Base-by-base conservation (phyloP, 2,888 invertebrate genomes). In the Polydrusus tereticollis region DNA sequence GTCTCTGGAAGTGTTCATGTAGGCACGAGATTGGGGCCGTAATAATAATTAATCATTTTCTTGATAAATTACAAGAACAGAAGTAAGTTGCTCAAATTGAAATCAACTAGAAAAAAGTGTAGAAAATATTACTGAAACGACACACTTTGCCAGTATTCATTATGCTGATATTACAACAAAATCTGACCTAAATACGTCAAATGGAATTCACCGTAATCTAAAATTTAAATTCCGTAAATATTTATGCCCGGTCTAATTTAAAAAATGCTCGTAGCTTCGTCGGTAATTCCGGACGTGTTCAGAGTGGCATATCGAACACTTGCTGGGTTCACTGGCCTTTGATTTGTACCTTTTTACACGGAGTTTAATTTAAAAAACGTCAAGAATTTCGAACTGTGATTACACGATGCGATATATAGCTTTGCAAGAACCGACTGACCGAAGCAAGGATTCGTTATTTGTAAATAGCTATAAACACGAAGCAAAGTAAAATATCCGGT, bases 321-420 rank as follows among this genome's bases (percentile, higher is more conserved):
- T 43, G 14, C 16, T 23, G 21, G 47, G 59, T 43, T 47, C 21
- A 43, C 29, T 45, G 38, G 23, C 59, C 67, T 59, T 26, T 67
- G 57, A 67, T 67, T 59, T 59, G 58, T 29, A 45, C 36, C 45
- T 50, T 67, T 66, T 67, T n/a, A 7, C 52, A n/a, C 21, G 23
- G 29, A 57, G 41, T 59, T 68, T 58, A 68, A 68, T 60, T 68
- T 68, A 59, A 59, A 59, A 59, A 41, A 10, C 38, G 26, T 20
- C 23, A 59, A 59, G 58, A 38, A 62, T 45, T 29, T 60, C 68
- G 21, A 41, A 45, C 38, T 12, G 20, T 47, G 41, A 60, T 59
- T 60, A 21, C 18, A 33, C 18, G 16, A 21, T 29, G 8, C 59
- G 21, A 36, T 58, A 26, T 67, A 45, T 14, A 52, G 43, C 43